Evolutionary conservation across 2,797 vertebrate species (phyloP).

Genomic region (Sphenodon punctatus): DNA sequence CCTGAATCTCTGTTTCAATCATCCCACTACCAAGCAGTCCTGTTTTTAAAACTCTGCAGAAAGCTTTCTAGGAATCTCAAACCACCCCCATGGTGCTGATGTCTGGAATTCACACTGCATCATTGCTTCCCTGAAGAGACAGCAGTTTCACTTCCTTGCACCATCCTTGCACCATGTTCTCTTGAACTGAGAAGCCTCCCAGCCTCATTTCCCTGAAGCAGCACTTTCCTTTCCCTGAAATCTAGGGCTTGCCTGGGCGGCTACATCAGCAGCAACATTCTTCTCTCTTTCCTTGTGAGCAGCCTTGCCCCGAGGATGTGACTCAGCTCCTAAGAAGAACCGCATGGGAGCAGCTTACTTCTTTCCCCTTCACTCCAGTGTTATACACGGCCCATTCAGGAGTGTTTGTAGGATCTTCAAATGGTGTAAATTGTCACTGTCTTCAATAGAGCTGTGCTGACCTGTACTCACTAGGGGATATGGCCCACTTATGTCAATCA

Average conservation of each 20-base stretch:
- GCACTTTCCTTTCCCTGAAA: neutral
- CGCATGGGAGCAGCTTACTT: neutral
- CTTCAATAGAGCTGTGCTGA: too few relatives aligned
- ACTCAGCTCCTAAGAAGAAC: neutral
- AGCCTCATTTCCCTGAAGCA: neutral
- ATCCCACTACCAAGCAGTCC: too few relatives aligned
- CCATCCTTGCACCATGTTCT: neutral
- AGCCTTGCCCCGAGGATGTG: neutral
- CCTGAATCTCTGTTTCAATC: too few relatives aligned
- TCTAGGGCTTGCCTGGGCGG: neutral
- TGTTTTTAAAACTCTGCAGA: neutral
- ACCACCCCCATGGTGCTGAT: neutral
- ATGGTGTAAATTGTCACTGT: too few relatives aligned
- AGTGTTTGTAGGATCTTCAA: too few relatives aligned
- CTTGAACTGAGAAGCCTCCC: neutral
- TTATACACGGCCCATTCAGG: neutral
- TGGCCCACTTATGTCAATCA: too few relatives aligned
- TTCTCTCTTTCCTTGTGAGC: neutral
- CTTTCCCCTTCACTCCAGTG: neutral
- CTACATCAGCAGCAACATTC: too few relatives aligned
- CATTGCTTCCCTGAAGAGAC: too few relatives aligned
- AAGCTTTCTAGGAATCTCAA: neutral
- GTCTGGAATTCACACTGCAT: neutral
- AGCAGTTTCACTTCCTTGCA: neutral
- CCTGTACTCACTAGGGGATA: too few relatives aligned